These are phyloP conservation scores for Crepidodera aurea DNA, from an alignment of 2,888 invertebrate genomes.

Conservation along the genomic window DNA sequence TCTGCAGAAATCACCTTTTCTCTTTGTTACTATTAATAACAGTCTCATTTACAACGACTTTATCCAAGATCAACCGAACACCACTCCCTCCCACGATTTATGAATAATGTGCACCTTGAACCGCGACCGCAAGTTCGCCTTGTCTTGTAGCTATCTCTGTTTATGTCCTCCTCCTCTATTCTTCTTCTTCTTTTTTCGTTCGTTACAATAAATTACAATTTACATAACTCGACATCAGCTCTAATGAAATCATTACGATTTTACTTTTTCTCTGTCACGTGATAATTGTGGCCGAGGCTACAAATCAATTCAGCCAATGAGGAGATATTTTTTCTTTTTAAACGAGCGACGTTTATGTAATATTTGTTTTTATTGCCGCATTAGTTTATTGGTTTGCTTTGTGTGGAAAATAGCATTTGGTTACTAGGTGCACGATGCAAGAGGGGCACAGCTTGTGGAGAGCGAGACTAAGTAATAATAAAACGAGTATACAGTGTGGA, in stretches of 20 bases:
- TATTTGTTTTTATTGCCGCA: neutral
- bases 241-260: conserved; percentile 36
- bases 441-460: too few species aligned
- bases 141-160: neutral
- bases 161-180: neutral
- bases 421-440: too few species aligned
- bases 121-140: conserved; percentile 11
- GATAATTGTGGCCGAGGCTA: conserved; percentile 8
- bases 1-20: neutral
- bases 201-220: conserved; percentile 37
- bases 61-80: conserved; percentile 2
- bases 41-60: neutral
- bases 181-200: conserved; percentile 14
- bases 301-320: conserved; percentile 27
- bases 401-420: too few species aligned
- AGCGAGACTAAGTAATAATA: too few species aligned
- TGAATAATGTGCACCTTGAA: conserved; percentile 20
- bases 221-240: conserved; percentile 35
- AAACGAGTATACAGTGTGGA: too few species aligned
- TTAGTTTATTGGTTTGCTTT: neutral
- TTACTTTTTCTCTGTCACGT: conserved; percentile 11
- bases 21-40: neutral
- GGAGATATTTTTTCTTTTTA: neutral
- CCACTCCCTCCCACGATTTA: conserved; percentile 22
- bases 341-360: neutral